Base-by-base conservation (phyloP, 1,140 invertebrate genomes). In the Leptinotarsa lineolata region DNA sequence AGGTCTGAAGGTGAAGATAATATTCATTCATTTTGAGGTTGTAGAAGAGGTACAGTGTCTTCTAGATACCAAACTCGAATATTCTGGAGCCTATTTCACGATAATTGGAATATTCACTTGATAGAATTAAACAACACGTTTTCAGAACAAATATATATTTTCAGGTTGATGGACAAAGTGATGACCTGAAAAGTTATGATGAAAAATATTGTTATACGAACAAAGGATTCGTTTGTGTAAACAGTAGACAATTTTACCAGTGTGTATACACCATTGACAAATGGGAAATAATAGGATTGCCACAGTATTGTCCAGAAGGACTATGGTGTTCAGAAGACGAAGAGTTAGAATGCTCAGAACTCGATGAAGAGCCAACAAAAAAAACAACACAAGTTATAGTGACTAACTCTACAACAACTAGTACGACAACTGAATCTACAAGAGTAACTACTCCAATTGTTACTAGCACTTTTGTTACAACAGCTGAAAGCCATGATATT, bases 241-340 rank as follows among this genome's bases (percentile, higher is more conserved):
- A 68, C n/a, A 21, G 16, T 22, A 68, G 39, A 21, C 21, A 21
- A 39, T 68, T 68, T 54, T 68, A 68, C 21, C 67, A 68, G 21
- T 68, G 67, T 24, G 67, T 68, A 15, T 18, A 13, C 16, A 30
- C n/a, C 15, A 45, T 0, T 48, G 22, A 68, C 16, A 46, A 22
- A 16, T 20, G 18, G 16, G 45, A 44, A 22, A 58, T 68, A 18
- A 54, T 54, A 13, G 67, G 67, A 2, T 15, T n/a, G 4, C 67
- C 67, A 2, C 67, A 54, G 16, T 4, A 16, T 21, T 68, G 67
- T 21, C 67, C 67, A 18, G 67, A 68, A 54, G 67, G 44, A 20
- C 22, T 68, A 48, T 54, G 16, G 44, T 68, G 67, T 21, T 54
- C 20, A 16, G 46, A 68, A 22, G 45, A 54, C 15, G 44, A 20